A percentile compares a stretch with the other conserved stretches of the same genome.
These are phyloP conservation scores for Trematomus bernacchii DNA, from an alignment of 2,797 vertebrate genomes.

Conservation along the genomic window DNA sequence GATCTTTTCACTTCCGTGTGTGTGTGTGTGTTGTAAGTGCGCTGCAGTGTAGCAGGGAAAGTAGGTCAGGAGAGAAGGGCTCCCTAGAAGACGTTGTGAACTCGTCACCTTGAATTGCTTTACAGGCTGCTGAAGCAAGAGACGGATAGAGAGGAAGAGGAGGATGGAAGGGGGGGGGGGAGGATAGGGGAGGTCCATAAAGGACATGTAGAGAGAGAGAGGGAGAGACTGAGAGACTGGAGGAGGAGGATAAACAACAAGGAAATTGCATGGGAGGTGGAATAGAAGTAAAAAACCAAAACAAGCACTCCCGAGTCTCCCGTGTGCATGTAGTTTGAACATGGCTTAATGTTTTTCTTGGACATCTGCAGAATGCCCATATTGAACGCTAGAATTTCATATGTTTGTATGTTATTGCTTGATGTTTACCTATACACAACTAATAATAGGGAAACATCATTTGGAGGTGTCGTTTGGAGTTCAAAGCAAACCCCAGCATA, in stretches of 20 bases:
- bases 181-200: slow-evolving; percentile 28
- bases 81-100: slow-evolving; percentile 87
- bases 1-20: slow-evolving; percentile 3
- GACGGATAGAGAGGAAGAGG: slow-evolving; percentile 47
- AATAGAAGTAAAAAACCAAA: slow-evolving; percentile 11
- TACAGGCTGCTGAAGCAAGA: slow-evolving; percentile 77
- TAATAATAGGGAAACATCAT: too few relatives aligned
- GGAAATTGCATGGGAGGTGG: slow-evolving; percentile 6
- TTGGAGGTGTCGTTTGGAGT: not conserved
- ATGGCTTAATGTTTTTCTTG: not conserved
- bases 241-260: slow-evolving; percentile 19
- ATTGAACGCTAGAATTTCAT: too few relatives aligned
- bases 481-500: not conserved
- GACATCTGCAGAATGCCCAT: not conserved
- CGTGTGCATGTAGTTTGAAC: slow-evolving; percentile 8
- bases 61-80: slow-evolving; percentile 89
- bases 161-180: slow-evolving; percentile 17
- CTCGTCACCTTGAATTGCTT: slow-evolving; percentile 90
- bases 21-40: slow-evolving; percentile 23
- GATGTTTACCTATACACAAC: not conserved
- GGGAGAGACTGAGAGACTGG: not conserved
- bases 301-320: not conserved
- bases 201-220: slow-evolving; percentile 13
- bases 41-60: slow-evolving; percentile 71
- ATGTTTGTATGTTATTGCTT: not conserved